Percentiles rank a stretch among this genome's conserved stretches.
Evolutionary conservation across 2,888 invertebrate genomes (phyloP).

Genomic region (Folsomia manolachei): DNA sequence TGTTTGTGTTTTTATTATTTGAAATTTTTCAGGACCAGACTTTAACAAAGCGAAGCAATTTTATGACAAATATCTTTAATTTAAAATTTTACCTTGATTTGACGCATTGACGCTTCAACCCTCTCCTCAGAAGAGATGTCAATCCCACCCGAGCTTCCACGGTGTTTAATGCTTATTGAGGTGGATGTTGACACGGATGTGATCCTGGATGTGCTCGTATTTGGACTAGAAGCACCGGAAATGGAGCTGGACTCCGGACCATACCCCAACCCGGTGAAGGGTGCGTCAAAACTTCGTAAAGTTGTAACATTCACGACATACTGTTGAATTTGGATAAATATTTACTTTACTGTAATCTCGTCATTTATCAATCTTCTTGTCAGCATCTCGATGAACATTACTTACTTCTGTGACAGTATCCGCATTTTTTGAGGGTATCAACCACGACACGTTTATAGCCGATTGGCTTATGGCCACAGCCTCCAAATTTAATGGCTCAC

Average conservation of each 20-base stretch:
- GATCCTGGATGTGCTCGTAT: constrained; percentile 10
- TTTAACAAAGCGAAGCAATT: no score
- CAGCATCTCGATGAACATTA: no score
- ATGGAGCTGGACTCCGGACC: constrained; percentile 17
- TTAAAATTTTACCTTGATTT: constrained; percentile 42
- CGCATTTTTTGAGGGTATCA: constrained; percentile 63
- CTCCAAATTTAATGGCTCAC: constrained; percentile 69
- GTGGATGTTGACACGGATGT: neutral
- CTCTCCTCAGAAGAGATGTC: constrained; percentile 43
- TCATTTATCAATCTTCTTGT: no score
- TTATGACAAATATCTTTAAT: neutral
- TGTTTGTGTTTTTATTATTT: no score
- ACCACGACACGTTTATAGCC: constrained; percentile 70
- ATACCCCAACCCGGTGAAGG: constrained; percentile 43
- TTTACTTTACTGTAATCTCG: neutral
- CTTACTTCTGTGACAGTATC: no score
- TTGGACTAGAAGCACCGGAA: constrained; percentile 11
- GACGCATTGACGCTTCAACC: constrained; percentile 48
- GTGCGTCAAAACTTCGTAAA: constrained; percentile 65
- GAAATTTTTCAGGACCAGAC: neutral
- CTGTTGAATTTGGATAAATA: constrained; percentile 38
- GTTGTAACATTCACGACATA: constrained; percentile 72
- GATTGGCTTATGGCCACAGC: constrained; percentile 71
- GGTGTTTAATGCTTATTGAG: constrained; percentile 22
- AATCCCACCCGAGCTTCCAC: constrained; percentile 22